A percentile compares a stretch with the other conserved stretches of the same genome.
Evolutionary conservation across 2,888 invertebrate genomes (phyloP).

Genomic region (Gnatocerus cornutus): DNA sequence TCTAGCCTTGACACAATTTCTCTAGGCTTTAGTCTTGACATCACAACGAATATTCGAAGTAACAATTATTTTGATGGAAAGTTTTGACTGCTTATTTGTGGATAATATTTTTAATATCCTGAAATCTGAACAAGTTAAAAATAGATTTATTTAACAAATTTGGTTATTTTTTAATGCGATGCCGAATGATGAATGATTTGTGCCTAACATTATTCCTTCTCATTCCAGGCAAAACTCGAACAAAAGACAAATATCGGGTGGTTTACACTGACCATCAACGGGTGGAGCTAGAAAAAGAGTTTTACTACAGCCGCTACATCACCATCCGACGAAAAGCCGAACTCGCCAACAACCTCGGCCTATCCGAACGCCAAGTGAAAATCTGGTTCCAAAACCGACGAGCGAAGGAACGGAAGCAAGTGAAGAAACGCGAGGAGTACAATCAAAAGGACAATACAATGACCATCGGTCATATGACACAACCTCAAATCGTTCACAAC

Average conservation of each 20-base stretch:
- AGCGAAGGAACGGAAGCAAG: conserved; percentile 93
- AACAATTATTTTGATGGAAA: no score
- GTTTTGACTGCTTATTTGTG: no score
- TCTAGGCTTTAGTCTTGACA: no score
- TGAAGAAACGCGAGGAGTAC: conserved; percentile 79
- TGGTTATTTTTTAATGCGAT: no score
- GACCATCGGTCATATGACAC: conserved; percentile 30
- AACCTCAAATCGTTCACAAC: conserved; percentile 35
- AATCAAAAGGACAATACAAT: conserved; percentile 36
- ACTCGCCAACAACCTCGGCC: conserved; percentile 86
- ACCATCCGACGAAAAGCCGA: conserved; percentile 96
- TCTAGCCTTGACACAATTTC: no score
- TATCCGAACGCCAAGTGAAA: conserved; percentile 93
- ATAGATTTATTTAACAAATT: no score
- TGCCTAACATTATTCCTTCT: no score
- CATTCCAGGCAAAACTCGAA: conserved; percentile 95
- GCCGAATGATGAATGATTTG: no score
- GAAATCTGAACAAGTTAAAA: no score
- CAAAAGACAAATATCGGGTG: conserved; percentile 99
- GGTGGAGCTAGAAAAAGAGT: conserved; percentile 73
- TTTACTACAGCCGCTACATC: conserved; percentile 90
- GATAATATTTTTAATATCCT: no score
- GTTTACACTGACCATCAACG: conserved; percentile 98
- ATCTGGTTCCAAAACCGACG: conserved; percentile 91
- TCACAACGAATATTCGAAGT: no score